phyloP scores from a whole-genome alignment of 2,113 vertebrate genomes.

The Phalacrocorax aristotelis region DNA sequence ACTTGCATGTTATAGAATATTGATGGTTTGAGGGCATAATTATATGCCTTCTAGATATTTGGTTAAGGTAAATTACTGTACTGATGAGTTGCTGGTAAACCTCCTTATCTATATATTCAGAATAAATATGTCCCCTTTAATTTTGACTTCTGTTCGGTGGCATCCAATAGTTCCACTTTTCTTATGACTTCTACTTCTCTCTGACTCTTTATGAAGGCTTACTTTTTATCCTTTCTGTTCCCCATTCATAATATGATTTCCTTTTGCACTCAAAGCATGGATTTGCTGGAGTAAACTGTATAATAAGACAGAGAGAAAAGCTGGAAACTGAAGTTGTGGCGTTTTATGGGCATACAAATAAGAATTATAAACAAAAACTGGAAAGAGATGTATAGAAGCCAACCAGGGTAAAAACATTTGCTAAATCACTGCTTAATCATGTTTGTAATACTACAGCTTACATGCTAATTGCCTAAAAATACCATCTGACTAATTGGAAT shows the following conservation, averaged over 20 bases:
- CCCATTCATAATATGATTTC: not conserved
- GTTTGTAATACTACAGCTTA: constrained; percentile 20
- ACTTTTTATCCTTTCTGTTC: not conserved
- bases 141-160: not conserved
- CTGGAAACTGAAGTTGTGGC: not conserved
- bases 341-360: not conserved
- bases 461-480: constrained; percentile 31
- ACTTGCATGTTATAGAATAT: not conserved
- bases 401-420: not conserved
- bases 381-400: not conserved
- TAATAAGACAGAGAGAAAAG: not conserved
- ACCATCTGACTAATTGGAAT: not conserved
- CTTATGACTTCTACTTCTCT: not conserved
- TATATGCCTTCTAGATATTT: not conserved
- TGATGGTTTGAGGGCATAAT: not conserved
- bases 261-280: not conserved
- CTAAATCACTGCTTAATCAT: constrained; percentile 23
- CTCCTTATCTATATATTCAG: not conserved
- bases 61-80: not conserved
- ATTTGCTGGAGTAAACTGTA: not conserved
- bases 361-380: not conserved
- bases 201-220: not conserved
- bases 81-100: not conserved
- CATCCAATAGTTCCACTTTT: not conserved
- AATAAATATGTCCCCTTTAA: not conserved